These are phyloP conservation scores for Congeria kusceri DNA, from an alignment of 2,888 invertebrate species.

Conservation along the genomic window DNA sequence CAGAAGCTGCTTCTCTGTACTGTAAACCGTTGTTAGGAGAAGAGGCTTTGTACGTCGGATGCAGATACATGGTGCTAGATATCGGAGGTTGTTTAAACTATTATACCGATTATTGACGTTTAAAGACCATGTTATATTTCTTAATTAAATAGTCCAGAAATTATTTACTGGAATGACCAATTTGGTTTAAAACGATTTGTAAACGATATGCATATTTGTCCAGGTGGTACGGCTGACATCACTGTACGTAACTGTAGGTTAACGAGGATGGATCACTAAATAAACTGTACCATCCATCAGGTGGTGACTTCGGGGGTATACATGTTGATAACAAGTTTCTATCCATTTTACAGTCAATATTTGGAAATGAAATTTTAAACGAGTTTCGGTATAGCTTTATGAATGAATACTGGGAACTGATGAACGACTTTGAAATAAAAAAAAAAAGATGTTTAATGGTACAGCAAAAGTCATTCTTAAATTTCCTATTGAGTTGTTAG, in stretches of 20 bases:
- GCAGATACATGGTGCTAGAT: constrained; percentile 34
- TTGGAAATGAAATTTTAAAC: constrained; percentile 23
- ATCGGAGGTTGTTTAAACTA: constrained; percentile 32
- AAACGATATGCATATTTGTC: not conserved
- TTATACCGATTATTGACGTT: too few relatives aligned
- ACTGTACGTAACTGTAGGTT: constrained; percentile 51
- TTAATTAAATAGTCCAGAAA: too few relatives aligned
- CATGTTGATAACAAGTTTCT: constrained; percentile 43
- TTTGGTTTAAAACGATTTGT: too few relatives aligned
- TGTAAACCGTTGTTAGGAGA: constrained; percentile 16
- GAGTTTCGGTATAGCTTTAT: constrained; percentile 25
- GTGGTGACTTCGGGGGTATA: constrained; percentile 57
- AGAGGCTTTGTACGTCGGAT: not conserved
- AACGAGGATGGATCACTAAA: constrained; percentile 34
- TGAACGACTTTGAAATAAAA: constrained; percentile 46
- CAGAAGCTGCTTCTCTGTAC: constrained; percentile 37
- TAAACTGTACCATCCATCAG: constrained; percentile 48
- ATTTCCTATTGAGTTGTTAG: constrained; percentile 34
- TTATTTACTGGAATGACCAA: too few relatives aligned
- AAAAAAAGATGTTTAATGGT: constrained; percentile 46
- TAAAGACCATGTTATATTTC: too few relatives aligned
- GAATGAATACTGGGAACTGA: constrained; percentile 48
- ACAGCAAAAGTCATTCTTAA: constrained; percentile 22
- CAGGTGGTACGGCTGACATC: constrained; percentile 60
- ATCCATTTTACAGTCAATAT: constrained; percentile 9